phyloP scores from a whole-genome alignment of 2,888 invertebrate genomes.

The Micoletzkya japonica region DNA sequence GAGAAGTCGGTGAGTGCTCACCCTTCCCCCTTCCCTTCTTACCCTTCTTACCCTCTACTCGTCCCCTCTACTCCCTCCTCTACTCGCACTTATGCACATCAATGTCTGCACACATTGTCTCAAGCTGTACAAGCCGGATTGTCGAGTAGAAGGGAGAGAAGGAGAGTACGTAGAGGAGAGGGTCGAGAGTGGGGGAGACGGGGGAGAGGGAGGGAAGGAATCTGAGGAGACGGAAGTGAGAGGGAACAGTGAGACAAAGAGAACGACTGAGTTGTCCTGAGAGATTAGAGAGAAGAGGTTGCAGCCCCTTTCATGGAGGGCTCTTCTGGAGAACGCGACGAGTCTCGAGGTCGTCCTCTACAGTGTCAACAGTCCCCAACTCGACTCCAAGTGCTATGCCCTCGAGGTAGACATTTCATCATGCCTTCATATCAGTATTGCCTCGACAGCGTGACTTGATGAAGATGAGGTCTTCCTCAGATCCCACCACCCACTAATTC shows the following conservation, averaged over 20 bases:
- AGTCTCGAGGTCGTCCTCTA: slow-evolving; percentile 57
- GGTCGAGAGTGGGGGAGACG: no score
- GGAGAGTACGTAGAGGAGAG: slow-evolving; percentile 1
- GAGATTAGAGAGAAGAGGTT: slow-evolving; percentile 27
- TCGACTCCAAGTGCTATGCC: slow-evolving; percentile 62
- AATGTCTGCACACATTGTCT: neutral
- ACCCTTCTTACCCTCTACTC: slow-evolving; percentile 1
- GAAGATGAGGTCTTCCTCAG: neutral
- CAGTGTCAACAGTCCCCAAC: slow-evolving; percentile 58
- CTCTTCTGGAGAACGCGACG: slow-evolving; percentile 54
- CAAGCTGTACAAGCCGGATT: slow-evolving; percentile 22
- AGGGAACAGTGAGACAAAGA: slow-evolving; percentile 3
- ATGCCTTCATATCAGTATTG: neutral
- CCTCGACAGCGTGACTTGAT: neutral
- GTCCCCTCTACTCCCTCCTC: neutral
- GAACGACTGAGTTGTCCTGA: neutral
- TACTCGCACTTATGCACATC: neutral
- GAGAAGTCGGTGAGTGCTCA: slow-evolving; percentile 50
- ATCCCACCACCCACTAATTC: neutral
- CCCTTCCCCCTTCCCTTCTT: neutral
- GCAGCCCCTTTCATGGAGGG: slow-evolving; percentile 50
- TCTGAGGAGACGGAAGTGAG: neutral
- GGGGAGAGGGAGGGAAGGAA: no score
- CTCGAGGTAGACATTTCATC: slow-evolving; percentile 46
- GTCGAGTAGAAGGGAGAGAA: neutral